Conservation (phyloP, 2,113 vertebrate species). For the Microcebus murinus region DNA sequence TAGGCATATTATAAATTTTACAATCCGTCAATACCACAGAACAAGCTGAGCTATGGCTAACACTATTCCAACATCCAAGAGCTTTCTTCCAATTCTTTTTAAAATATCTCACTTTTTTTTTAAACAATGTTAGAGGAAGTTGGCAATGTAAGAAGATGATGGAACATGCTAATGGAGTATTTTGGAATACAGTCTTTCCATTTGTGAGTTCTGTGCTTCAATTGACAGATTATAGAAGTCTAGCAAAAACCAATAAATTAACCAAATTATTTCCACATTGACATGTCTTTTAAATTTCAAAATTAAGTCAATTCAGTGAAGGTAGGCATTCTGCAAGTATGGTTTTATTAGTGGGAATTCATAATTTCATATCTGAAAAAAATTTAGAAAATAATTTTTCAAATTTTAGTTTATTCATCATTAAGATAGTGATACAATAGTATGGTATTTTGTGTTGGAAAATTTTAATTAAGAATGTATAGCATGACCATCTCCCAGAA, state of each 20-base stretch:
- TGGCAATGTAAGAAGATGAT: constrained; percentile 56
- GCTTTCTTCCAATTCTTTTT: constrained; percentile 73
- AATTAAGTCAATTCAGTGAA: background rate
- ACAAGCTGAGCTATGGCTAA: background rate
- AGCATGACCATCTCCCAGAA: no score
- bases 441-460: background rate
- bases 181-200: background rate
- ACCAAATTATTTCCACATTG: background rate
- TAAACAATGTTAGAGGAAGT: constrained; percentile 30
- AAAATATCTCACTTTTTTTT: constrained; percentile 36
- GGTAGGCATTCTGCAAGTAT: background rate
- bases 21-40: background rate
- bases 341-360: background rate
- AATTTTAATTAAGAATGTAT: background rate
- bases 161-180: background rate
- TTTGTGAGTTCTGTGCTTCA: background rate
- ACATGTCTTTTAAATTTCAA: constrained; percentile 4
- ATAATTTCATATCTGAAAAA: background rate
- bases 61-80: constrained; percentile 44
- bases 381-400: constrained; percentile 11
- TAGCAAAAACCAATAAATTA: background rate
- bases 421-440: background rate
- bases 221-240: background rate
- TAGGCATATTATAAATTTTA: constrained; percentile 9
- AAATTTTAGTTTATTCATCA: constrained; percentile 4